phyloP scores from a whole-genome alignment of 1,140 invertebrate genomes.

The Drosophila punjabiensis region DNA sequence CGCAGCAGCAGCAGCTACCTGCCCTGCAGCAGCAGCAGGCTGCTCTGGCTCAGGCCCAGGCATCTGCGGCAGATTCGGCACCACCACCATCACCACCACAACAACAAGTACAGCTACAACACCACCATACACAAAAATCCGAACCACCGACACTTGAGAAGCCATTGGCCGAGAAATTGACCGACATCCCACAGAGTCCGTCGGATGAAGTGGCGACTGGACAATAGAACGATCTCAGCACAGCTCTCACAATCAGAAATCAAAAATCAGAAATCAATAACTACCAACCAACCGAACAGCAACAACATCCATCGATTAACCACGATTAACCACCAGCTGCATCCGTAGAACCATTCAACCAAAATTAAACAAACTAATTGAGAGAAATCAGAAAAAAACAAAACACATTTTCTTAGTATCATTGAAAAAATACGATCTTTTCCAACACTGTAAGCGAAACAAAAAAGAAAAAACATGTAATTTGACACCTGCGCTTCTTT shows the following conservation, averaged over 20 bases:
- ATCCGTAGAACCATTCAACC: conserved; percentile 49
- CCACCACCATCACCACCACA: conserved; percentile 56
- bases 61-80: conserved; percentile 60
- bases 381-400: conserved; percentile 47
- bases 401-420: conserved; percentile 65
- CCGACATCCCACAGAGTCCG: conserved; percentile 73
- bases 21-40: conserved; percentile 66
- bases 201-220: conserved; percentile 73
- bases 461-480: conserved; percentile 22
- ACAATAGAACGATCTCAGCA: conserved; percentile 61
- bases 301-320: conserved; percentile 53
- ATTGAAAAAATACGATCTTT: conserved; percentile 51
- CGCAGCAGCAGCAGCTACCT: conserved; percentile 48
- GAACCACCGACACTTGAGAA: conserved; percentile 81
- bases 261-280: conserved; percentile 22
- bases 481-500: conserved; percentile 58
- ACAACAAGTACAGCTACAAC: conserved; percentile 53
- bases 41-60: conserved; percentile 43
- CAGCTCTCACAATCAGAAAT: conserved; percentile 30
- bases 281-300: conserved; percentile 39
- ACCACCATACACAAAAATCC: conserved; percentile 71
- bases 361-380: conserved; percentile 47
- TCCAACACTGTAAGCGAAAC: conserved; percentile 76
- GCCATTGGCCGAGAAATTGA: conserved; percentile 81
- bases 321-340: conserved; percentile 49